Evolutionary conservation across 1,140 invertebrate genomes (phyloP), one percentile per base, ranked within the genome.

Genomic region (Tribolium castaneum): DNA sequence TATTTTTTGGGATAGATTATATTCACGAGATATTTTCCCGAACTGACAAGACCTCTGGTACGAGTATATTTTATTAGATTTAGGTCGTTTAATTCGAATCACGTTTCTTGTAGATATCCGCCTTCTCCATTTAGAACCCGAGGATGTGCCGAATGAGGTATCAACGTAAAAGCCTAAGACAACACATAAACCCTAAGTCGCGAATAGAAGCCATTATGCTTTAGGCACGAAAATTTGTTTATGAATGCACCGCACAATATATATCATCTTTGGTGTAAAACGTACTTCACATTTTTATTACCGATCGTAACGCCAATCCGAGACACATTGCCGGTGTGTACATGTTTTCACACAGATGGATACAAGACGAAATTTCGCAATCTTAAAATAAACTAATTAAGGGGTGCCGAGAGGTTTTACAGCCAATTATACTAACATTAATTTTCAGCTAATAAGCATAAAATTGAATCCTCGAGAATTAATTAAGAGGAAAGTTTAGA

Each of bases 111-210:
- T 52, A 75, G 70, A 80, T 80, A 76, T 70, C 75, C 78, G 74
- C 78, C 75, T 62, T 70, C 52, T 76, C 75, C 70, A 76, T 80
- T 77, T 70, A 77, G 74, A 77, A 75, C 56, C 52, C 59, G 16
- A 39, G 78, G 78, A 79, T 79, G 78, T 79, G 52, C 73, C 74
- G 78, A 80, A 80, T 80, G 78, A 80, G 78, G 75, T 80, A 80
- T 80, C 78, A 80, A 76, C 74, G 75, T 77, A 77, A 77, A 80
- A 80, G 78, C 78, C 78, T 80, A 80, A 80, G 78, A 80, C 78
- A 80, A 80, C 78, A 77, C 71, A 77, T 77, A 80, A 80, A 77
- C 74, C 59, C 74, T 76, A 76, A 76, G 74, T 76, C 56, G 74
- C 74, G 74, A 62, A 76, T 76, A 66, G 54, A 62, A 76, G 19